Conservation (phyloP, 1,140 invertebrate species). For the Drosophila sproati region DNA sequence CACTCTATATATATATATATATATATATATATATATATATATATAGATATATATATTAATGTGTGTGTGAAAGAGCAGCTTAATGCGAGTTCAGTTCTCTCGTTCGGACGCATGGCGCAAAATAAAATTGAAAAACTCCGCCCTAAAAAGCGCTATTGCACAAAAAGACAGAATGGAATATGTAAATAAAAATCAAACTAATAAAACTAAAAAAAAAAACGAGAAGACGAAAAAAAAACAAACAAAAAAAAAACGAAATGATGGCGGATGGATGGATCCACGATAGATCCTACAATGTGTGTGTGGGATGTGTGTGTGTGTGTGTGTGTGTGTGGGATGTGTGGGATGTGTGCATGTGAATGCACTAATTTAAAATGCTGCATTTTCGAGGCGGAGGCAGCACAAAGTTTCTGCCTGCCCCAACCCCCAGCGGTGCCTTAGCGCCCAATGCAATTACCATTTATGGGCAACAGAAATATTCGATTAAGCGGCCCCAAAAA, state of each 20-base stretch:
- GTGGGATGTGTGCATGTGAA: conserved; percentile 30
- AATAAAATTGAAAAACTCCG: conserved; percentile 84
- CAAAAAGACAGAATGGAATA: conserved; percentile 35
- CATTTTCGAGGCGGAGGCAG: conserved; percentile 14
- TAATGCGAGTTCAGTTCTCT: conserved; percentile 44
- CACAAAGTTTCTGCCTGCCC: conserved; percentile 14
- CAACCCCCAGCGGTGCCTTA: not conserved
- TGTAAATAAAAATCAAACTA: conserved; percentile 79
- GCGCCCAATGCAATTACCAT: conserved; percentile 57
- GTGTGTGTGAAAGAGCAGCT: conserved; percentile 39
- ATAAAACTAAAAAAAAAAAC: conserved; percentile 76
- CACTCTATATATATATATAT: conserved; percentile 1
- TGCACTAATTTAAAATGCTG: conserved; percentile 82
- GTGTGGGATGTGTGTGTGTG: conserved; percentile 1
- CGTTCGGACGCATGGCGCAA: conserved; percentile 59
- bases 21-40: conserved; percentile 18
- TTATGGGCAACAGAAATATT: conserved; percentile 81
- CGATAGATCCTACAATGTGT: conserved; percentile 19
- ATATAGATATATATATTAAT: conserved; percentile 3
- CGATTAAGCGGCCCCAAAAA: conserved; percentile 68
- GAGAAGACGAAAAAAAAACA: conserved; percentile 32
- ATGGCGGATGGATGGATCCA: conserved; percentile 25
- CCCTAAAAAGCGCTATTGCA: conserved; percentile 66
- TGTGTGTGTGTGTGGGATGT: conserved; percentile 11
- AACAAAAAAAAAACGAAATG: conserved; percentile 24